Conservation (phyloP, 92 coral and sea anemone species). For the Nematostella vectensis region DNA sequence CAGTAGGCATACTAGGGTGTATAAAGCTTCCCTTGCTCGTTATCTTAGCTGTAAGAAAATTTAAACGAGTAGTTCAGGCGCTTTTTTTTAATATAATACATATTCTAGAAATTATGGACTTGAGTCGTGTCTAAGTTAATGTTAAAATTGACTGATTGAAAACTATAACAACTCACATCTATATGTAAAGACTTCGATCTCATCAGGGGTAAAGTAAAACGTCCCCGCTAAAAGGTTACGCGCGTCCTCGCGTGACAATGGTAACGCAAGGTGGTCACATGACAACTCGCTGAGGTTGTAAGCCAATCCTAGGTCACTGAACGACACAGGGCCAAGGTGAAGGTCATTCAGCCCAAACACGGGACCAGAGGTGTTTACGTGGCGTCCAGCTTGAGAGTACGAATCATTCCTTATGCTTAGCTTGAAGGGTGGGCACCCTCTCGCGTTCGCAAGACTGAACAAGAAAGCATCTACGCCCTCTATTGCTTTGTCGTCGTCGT, state of each 20-base stretch:
- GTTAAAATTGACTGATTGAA: too few species aligned
- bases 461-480: conserved; percentile 44
- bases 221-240: conserved; percentile 34
- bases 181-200: conserved; percentile 40
- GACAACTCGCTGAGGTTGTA: conserved; percentile 21
- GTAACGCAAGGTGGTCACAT: background rate
- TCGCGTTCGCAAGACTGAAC: conserved; percentile 52
- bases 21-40: too few species aligned
- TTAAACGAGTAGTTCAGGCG: too few species aligned
- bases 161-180: too few species aligned
- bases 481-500: too few species aligned
- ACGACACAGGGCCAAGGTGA: conserved; percentile 23
- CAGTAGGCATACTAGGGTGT: too few species aligned
- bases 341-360: conserved; percentile 55
- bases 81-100: too few species aligned
- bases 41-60: too few species aligned
- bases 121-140: too few species aligned
- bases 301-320: conserved; percentile 31
- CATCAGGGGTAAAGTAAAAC: conserved; percentile 35
- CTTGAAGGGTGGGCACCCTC: conserved; percentile 44
- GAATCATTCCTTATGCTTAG: conserved; percentile 22
- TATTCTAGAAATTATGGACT: too few species aligned
- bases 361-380: conserved; percentile 25
- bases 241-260: conserved; percentile 5
- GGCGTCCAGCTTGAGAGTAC: conserved; percentile 11